A percentile compares a stretch with the other conserved stretches of the same genome.
Evolutionary conservation across 2,797 vertebrate genomes (phyloP).

Genomic region (Onychomys torridus): DNA sequence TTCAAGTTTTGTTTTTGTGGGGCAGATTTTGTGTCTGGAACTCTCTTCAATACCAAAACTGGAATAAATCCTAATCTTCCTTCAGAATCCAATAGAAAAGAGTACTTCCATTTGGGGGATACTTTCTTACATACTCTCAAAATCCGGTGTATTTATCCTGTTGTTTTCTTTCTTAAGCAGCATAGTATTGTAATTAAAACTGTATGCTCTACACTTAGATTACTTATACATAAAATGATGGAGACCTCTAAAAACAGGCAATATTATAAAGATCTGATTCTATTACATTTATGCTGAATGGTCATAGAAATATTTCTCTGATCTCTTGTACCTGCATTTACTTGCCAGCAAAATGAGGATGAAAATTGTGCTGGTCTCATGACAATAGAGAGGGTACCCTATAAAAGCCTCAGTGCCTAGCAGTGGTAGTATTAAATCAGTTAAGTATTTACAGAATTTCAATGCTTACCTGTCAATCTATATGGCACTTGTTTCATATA

Average conservation of each 20-base stretch:
- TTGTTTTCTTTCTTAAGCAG: not conserved
- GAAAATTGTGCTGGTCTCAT: not conserved
- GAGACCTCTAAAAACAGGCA: not conserved
- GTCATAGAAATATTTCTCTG: not conserved
- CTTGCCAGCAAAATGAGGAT: not conserved
- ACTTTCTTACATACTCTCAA: not conserved
- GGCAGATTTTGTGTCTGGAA: not conserved
- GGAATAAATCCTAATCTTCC: not conserved
- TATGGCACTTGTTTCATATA: not conserved
- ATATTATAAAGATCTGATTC: not conserved
- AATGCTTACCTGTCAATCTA: not conserved
- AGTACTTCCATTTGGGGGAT: not conserved
- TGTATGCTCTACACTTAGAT: not conserved
- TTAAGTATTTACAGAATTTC: not conserved
- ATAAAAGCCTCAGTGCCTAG: not conserved
- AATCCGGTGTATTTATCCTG: not conserved
- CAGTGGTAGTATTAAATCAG: not conserved
- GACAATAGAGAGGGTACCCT: not conserved
- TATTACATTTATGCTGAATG: not conserved
- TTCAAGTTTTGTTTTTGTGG: not conserved
- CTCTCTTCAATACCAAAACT: not conserved
- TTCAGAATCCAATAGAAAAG: constrained; percentile 20
- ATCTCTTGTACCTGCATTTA: not conserved
- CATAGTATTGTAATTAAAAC: not conserved
- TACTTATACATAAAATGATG: not conserved